Evolutionary conservation across 2,888 invertebrate species (phyloP), one percentile per base, ranked within the genome.

Genomic region (Sepioteuthis lessoniana): DNA sequence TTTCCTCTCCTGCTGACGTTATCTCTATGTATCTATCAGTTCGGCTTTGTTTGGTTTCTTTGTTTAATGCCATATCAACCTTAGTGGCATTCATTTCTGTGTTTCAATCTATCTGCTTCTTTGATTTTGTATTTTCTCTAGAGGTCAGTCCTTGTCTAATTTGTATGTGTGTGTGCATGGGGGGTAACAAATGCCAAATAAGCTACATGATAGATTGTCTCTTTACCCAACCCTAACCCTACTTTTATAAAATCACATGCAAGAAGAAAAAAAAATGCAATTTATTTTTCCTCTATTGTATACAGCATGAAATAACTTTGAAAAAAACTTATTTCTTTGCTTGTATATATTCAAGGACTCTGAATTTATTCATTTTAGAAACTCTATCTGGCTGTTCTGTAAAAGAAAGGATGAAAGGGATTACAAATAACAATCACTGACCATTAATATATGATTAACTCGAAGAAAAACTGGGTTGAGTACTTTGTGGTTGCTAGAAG

Each of bases 111-210:
- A n/a, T 76, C 76, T 76, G 76, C 76, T 76, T 76, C 76, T 76
- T 35, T 5, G 16, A 35, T n/a, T 76, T 76, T 76, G n/a, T 55
- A 55, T 55, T 25, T 55, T 21, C 25, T 55, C 55, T 25, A 55
- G 55, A 16, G 76, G n/a, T 76, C 76, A 76, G 76, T 19, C 35
- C 25, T n/a, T 76, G 76, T 76, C 76, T 35, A 42, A 5, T 42
- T 42, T 5, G 3, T 42, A 7, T 3, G 42, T 3, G 42, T 5
- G 42, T 3, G 76, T 76, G 31, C n/a, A n/a, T 76, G 76, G 13
- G n/a, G 76, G 76, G n/a, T 76, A 76, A 76, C 16, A 76, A 76
- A 76, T n/a, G 76, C n/a, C 76, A 76, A n/a, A 76, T n/a, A 76
- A 76, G n/a, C 19, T 76, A 35, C 76, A 76, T n/a, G 76, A 76